Evolutionary conservation across 1,140 invertebrate species (phyloP).

Genomic region (Penaeus vannamei): DNA sequence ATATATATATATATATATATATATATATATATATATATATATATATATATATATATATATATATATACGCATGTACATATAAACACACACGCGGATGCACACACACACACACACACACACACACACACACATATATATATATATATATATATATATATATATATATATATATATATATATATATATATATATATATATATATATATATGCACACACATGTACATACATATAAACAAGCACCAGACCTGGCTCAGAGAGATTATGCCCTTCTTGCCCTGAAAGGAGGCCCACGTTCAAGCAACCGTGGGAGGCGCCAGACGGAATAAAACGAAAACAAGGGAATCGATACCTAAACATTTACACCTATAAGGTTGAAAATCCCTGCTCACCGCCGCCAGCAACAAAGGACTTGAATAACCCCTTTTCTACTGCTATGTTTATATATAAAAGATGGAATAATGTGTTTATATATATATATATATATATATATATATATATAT

Average conservation of each 20-base stretch:
- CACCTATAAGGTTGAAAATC: no score
- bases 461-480: no score
- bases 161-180: conserved; percentile 22
- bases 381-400: no score
- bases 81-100: not conserved
- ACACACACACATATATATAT: conserved; percentile 6
- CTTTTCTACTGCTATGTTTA: no score
- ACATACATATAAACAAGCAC: not conserved
- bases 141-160: conserved; percentile 26
- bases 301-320: no score
- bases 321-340: no score
- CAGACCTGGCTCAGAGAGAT: not conserved
- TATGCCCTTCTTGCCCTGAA: no score
- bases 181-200: conserved; percentile 29
- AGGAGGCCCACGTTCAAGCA: not conserved
- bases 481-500: no score
- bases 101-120: not conserved
- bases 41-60: conserved; percentile 31
- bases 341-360: no score
- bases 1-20: conserved; percentile 10
- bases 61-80: not conserved
- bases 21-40: conserved; percentile 25
- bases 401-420: no score
- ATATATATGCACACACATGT: not conserved
- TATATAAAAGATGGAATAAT: no score